Base-by-base conservation (phyloP, 2,888 invertebrate genomes). In the Xylota sylvarum region DNA sequence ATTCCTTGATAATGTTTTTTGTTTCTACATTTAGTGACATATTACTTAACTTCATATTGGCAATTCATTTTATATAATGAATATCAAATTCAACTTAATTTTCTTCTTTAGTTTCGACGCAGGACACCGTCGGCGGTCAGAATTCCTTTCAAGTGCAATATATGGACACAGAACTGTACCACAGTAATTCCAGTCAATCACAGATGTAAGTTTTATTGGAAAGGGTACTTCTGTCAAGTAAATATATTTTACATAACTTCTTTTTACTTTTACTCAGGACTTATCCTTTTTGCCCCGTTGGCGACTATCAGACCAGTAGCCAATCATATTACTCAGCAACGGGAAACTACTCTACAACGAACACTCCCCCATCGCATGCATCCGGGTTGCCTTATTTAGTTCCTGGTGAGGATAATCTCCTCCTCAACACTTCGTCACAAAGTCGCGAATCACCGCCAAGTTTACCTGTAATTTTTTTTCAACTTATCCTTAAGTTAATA, bases 231-330 rank as follows among this genome's bases (percentile, higher is more conserved):
- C 46, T 17, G 9, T 48, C 9, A 17, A 37, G 2, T 19, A 40
- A 40, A 12, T 19, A 27, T 9, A 9, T 14, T 56, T 10, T 17
- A 17, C 27, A 37, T 27, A 60, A 14, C 64, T 55, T 9, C 9
- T 2, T 12, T 52, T n/a, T n/a, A n/a, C n/a, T n/a, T 14, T 12
- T 50, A 43, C 56, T n/a, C 87, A 95, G 95, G 95, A 94, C 95
- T 90, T 95, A 95, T 93, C 96, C 96, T 82, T 96, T 96, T 69
- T 96, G 96, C 90, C 95, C 96, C 58, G 96, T 96, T 86, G 96
- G 95, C 12, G 96, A 96, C 84, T 93, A 93, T 79, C 91, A 92
- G 79, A 84, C 91, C 72, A 91, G 90, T 87, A 92, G 91, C 40
- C 93, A 93, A 91, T 97, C 94, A 92, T 98, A 94, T 93, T 96